Conservation (phyloP, 2,113 vertebrate species). For the Deroptyus accipitrinus region DNA sequence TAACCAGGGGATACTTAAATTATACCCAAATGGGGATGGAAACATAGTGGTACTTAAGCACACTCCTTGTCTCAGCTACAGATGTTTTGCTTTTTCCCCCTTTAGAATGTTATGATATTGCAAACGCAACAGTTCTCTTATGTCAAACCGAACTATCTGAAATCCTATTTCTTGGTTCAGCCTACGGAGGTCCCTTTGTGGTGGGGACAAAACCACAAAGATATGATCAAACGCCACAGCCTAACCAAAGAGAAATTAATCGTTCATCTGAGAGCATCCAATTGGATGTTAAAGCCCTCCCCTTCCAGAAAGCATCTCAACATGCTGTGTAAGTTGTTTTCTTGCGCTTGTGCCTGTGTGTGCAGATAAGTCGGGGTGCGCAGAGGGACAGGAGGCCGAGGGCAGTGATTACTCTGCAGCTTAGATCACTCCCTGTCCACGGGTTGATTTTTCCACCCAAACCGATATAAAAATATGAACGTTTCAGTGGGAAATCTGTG, state of each 20-base stretch:
- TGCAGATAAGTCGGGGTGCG: neutral
- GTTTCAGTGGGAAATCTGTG: neutral
- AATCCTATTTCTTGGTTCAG: conserved; percentile 9
- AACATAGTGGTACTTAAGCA: neutral
- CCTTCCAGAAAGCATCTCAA: neutral
- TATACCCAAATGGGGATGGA: conserved; percentile 24
- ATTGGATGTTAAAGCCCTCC: conserved; percentile 6
- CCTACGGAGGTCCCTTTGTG: neutral
- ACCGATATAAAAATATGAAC: neutral
- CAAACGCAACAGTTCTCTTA: conserved; percentile 23
- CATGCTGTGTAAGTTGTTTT: neutral
- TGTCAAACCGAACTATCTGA: conserved; percentile 39
- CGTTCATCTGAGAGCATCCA: neutral
- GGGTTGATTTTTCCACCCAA: neutral
- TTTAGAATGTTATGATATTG: conserved; percentile 24
- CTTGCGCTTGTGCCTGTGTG: neutral
- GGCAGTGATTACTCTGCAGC: neutral
- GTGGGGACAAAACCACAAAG: neutral
- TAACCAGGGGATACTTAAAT: conserved; percentile 47
- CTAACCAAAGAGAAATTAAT: conserved; percentile 36
- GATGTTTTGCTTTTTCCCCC: conserved; percentile 10
- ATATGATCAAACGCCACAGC: neutral
- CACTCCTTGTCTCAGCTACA: conserved; percentile 23
- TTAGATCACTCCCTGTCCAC: neutral
- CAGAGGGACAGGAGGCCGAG: neutral